These are phyloP conservation scores for Platalea minor DNA, from an alignment of 2,797 vertebrate species.

Conservation along the genomic window DNA sequence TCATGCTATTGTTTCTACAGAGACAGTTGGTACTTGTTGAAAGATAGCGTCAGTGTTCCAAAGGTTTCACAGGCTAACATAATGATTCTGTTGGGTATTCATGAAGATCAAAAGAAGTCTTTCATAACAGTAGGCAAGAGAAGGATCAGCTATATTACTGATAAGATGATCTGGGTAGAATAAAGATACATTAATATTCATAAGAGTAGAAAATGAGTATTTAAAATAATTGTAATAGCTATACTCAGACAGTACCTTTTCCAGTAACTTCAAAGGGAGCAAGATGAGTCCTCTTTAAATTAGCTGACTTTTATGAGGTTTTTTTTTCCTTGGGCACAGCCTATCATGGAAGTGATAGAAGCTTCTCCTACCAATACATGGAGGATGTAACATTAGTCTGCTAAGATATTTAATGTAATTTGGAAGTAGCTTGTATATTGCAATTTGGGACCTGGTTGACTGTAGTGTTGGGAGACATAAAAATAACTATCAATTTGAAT, in stretches of 20 bases:
- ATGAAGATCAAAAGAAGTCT: neutral
- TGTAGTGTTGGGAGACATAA: neutral
- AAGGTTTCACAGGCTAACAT: neutral
- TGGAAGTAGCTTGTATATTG: neutral
- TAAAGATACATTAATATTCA: neutral
- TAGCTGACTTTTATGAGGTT: neutral
- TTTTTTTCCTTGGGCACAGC: neutral
- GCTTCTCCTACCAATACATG: neutral
- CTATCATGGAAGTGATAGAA: neutral
- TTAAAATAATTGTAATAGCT: neutral
- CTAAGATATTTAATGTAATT: neutral
- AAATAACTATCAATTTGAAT: neutral
- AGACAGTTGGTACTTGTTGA: neutral
- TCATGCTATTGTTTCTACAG: neutral
- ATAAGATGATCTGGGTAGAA: neutral
- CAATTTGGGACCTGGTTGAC: neutral
- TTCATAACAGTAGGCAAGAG: neutral
- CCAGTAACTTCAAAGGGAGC: neutral
- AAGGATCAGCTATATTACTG: neutral
- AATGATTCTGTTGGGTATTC: neutral
- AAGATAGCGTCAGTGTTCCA: neutral
- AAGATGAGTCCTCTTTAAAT: neutral
- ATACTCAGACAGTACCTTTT: neutral
- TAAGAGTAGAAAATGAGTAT: neutral
- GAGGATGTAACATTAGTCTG: neutral